Percentiles rank a stretch among this genome's conserved stretches.
phyloP scores from a whole-genome alignment of 92 coral and sea anemone genomes.

The Ricordea florida region DNA sequence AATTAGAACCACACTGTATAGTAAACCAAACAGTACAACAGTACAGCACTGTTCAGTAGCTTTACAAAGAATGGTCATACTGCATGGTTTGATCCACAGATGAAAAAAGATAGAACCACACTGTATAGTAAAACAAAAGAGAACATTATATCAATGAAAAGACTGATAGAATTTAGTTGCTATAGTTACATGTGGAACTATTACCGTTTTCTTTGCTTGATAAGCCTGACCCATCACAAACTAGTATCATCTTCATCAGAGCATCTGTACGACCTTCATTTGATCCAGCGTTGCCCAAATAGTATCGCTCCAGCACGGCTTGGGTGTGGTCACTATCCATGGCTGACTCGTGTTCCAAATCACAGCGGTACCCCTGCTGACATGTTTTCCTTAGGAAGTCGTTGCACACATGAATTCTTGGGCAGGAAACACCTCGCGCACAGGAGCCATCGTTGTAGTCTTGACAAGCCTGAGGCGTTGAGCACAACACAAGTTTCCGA shows the following conservation, averaged over 20 bases:
- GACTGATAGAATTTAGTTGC: no score
- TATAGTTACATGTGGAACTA: background rate
- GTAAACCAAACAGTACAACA: no score
- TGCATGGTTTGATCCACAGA: no score
- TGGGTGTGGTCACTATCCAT: slow-evolving; percentile 38
- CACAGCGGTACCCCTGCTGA: slow-evolving; percentile 36
- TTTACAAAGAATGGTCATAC: no score
- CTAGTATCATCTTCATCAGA: slow-evolving; percentile 47
- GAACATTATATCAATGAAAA: no score
- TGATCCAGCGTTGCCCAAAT: slow-evolving; percentile 2
- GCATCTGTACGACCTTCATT: background rate
- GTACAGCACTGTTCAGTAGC: no score
- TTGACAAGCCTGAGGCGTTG: slow-evolving; percentile 56
- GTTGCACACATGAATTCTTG: slow-evolving; percentile 76
- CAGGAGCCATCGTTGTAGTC: slow-evolving; percentile 63
- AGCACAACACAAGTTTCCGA: slow-evolving; percentile 31
- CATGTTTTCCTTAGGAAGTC: slow-evolving; percentile 50
- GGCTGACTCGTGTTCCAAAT: slow-evolving; percentile 63
- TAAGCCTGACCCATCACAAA: slow-evolving; percentile 50
- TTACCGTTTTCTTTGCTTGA: background rate
- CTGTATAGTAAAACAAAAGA: background rate
- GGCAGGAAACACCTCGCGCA: slow-evolving; percentile 15
- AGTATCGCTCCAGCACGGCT: slow-evolving; percentile 35
- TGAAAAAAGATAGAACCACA: background rate
- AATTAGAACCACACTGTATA: no score